These are phyloP conservation scores for Tetramorium parvispinum DNA, from an alignment of 1,140 invertebrate genomes.

Conservation along the genomic window DNA sequence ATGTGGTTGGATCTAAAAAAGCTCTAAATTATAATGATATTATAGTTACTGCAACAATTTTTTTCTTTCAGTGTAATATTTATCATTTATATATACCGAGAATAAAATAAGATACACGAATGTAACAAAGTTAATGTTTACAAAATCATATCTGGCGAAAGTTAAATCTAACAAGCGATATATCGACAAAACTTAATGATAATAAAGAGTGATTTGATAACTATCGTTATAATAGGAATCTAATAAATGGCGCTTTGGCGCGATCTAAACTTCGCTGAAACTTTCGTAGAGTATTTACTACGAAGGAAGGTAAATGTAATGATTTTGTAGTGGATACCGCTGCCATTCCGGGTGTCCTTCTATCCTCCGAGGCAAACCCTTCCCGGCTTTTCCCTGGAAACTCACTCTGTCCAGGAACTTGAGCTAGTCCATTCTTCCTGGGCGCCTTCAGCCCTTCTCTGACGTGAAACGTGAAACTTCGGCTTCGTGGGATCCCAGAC, in stretches of 20 bases:
- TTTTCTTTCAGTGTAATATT: no score
- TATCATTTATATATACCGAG: not conserved
- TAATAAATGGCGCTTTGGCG: conserved; percentile 60
- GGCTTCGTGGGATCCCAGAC: conserved; percentile 68
- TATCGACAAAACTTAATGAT: not conserved
- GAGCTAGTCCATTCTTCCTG: conserved; percentile 65
- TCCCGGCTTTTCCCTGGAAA: conserved; percentile 49
- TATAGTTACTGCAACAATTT: no score
- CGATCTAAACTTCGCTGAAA: conserved; percentile 32
- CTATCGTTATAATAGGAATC: conserved; percentile 36
- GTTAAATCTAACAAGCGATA: not conserved
- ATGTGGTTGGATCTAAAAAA: no score
- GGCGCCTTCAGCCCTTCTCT: conserved; percentile 38
- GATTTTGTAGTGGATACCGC: conserved; percentile 61
- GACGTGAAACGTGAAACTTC: conserved; percentile 70
- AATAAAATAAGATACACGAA: not conserved
- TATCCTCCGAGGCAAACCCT: not conserved
- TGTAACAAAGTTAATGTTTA: not conserved
- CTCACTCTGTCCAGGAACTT: conserved; percentile 66
- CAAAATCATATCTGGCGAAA: conserved; percentile 1
- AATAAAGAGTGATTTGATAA: conserved; percentile 42
- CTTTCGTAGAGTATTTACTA: conserved; percentile 50
- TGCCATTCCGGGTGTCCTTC: conserved; percentile 9
- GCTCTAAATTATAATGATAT: no score
- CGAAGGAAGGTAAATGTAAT: conserved; percentile 42